A percentile compares a stretch with the other conserved stretches of the same genome.
These are phyloP conservation scores for Leptobrachium ailaonicum DNA, from an alignment of 2,113 vertebrate species.

Conservation along the genomic window DNA sequence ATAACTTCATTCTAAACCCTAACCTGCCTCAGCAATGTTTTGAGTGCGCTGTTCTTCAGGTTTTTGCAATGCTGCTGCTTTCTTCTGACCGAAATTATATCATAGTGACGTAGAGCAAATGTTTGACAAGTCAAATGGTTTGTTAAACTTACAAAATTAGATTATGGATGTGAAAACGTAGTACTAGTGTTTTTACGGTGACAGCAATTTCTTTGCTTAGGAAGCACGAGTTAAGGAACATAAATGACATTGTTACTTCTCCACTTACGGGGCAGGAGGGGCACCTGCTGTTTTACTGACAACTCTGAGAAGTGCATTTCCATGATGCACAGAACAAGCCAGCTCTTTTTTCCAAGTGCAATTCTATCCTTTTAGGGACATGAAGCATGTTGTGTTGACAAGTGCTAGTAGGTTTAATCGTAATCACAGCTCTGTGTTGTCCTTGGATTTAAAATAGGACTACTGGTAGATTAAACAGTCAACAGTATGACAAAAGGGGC, in stretches of 20 bases:
- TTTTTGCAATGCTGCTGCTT: no score
- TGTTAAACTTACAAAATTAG: no score
- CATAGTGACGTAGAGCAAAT: no score
- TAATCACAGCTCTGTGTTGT: neutral
- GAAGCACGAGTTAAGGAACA: slow-evolving; percentile 37
- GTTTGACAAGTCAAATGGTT: no score
- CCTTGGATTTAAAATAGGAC: neutral
- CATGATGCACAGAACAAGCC: slow-evolving; percentile 52
- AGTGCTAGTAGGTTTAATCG: neutral
- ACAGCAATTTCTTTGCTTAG: slow-evolving; percentile 18
- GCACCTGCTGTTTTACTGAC: slow-evolving; percentile 56
- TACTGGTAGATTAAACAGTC: no score
- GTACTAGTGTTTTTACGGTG: slow-evolving; percentile 25
- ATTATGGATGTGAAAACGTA: neutral
- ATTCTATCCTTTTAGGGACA: slow-evolving; percentile 45
- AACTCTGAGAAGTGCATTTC: slow-evolving; percentile 59
- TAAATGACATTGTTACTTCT: neutral
- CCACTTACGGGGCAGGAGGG: slow-evolving; percentile 42
- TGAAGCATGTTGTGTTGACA: slow-evolving; percentile 53
- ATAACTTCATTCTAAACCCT: no score
- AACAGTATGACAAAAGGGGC: no score
- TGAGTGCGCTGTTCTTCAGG: no score
- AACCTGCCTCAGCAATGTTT: no score
- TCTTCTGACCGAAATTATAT: no score
- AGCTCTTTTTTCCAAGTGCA: slow-evolving; percentile 43